Conservation (phyloP, 23 tunicate genomes). For the Oikopleura dioica region DNA sequence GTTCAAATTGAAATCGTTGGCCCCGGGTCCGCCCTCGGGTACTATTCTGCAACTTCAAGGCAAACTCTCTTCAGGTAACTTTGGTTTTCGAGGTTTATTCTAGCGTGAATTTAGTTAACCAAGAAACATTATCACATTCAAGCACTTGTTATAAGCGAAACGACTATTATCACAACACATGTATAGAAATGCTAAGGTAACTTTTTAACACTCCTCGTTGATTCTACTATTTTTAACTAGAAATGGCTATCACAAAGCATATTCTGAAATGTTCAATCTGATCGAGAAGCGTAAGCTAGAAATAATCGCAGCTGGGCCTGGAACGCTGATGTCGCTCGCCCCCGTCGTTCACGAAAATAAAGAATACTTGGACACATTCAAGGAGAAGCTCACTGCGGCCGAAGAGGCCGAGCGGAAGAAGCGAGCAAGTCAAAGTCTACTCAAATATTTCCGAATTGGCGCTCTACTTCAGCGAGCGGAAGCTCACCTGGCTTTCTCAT, state of each 20-base stretch:
- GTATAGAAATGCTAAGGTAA: slow-evolving; percentile 31
- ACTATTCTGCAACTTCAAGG: no score
- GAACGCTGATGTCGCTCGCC: slow-evolving; percentile 42
- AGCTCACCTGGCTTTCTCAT: not conserved
- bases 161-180: slow-evolving; percentile 57
- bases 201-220: no score
- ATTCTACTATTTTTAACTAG: no score
- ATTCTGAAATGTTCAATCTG: slow-evolving; percentile 43
- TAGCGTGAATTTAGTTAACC: no score
- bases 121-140: slow-evolving; percentile 5
- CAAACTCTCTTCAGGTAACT: no score
- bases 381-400: not conserved
- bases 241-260: slow-evolving; percentile 71
- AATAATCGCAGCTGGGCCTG: slow-evolving; percentile 48
- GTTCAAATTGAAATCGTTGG: no score
- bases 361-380: not conserved
- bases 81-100: no score
- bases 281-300: slow-evolving; percentile 27
- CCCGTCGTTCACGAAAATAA: not conserved
- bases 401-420: no score
- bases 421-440: no score
- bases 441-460: not conserved
- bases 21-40: no score
- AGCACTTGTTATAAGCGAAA: slow-evolving; percentile 22
- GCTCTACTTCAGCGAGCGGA: not conserved